phyloP scores from a whole-genome alignment of 1,140 invertebrate genomes.

The Drosophila funebris region DNA sequence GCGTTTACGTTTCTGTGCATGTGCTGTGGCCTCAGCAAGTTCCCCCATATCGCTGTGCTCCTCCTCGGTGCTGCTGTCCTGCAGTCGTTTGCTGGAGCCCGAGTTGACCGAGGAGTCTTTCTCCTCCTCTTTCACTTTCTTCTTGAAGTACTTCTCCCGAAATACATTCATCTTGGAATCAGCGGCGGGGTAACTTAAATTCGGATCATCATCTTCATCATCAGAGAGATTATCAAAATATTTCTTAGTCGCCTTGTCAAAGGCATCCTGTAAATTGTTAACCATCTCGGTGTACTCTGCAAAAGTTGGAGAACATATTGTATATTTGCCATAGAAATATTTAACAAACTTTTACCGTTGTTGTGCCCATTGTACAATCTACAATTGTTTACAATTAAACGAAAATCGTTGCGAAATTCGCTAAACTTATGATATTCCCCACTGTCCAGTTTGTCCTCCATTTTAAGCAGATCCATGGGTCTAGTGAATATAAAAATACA shows the following conservation, averaged over 20 bases:
- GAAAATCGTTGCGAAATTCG: conserved; percentile 94
- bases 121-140: conserved; percentile 65
- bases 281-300: conserved; percentile 95
- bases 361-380: conserved; percentile 95
- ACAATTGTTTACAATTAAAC: conserved; percentile 96
- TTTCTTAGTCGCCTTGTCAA: conserved; percentile 90
- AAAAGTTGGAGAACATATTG: conserved; percentile 1
- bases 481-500: conserved; percentile 62
- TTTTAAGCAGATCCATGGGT: conserved; percentile 94
- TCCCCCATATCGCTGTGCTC: conserved; percentile 72
- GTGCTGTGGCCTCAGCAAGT: conserved; percentile 64
- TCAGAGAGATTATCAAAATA: conserved; percentile 92
- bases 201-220: conserved; percentile 89
- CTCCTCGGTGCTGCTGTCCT: conserved; percentile 53
- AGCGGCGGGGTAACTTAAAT: conserved; percentile 86
- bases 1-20: conserved; percentile 74
- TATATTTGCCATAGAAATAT: neutral
- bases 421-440: conserved; percentile 91
- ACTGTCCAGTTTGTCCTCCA: conserved; percentile 93
- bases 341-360: conserved; percentile 88
- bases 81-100: conserved; percentile 20
- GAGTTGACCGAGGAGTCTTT: conserved; percentile 40
- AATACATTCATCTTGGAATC: conserved; percentile 84
- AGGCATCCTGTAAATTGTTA: conserved; percentile 90
- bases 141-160: conserved; percentile 80